Percentiles rank a stretch among this genome's conserved stretches.
Evolutionary conservation across 2,113 vertebrate genomes (phyloP).

Genomic region (Perca fluviatilis): DNA sequence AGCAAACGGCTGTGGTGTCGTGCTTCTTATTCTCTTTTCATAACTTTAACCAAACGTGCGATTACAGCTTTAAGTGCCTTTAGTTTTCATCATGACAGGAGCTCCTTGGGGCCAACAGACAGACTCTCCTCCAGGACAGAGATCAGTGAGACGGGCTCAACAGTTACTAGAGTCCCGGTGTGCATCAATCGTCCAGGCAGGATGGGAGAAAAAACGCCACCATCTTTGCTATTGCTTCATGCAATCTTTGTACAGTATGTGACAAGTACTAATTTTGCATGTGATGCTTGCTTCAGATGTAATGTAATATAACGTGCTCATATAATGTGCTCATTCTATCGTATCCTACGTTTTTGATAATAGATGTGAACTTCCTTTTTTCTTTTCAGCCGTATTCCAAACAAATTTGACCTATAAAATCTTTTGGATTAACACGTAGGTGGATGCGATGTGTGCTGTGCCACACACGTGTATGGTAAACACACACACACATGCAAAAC

Average conservation of each 20-base stretch:
- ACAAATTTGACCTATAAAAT: constrained; percentile 19
- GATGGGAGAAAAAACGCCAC: constrained; percentile 18
- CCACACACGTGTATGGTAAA: constrained; percentile 61
- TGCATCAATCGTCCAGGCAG: constrained; percentile 47
- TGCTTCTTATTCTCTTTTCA: not conserved
- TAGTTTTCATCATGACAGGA: constrained; percentile 34
- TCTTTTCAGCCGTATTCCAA: constrained; percentile 12
- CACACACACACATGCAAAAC: constrained; percentile 79
- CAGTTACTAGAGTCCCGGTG: constrained; percentile 52
- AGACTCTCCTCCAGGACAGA: constrained; percentile 47
- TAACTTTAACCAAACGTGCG: constrained; percentile 17
- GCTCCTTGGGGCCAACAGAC: constrained; percentile 21
- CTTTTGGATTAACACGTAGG: constrained; percentile 50
- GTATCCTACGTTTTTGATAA: not conserved
- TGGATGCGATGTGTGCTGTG: constrained; percentile 54
- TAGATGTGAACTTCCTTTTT: not conserved
- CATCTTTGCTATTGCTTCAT: not conserved
- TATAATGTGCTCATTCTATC: not conserved
- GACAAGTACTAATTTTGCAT: constrained; percentile 7
- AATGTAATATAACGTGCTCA: not conserved
- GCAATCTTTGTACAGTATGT: not conserved
- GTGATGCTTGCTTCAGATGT: constrained; percentile 15
- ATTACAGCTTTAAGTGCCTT: constrained; percentile 22
- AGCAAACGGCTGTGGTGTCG: not conserved
- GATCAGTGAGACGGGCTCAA: constrained; percentile 33